Evolutionary conservation across 2,113 vertebrate genomes (phyloP).

Genomic region (Recurvirostra avosetta): DNA sequence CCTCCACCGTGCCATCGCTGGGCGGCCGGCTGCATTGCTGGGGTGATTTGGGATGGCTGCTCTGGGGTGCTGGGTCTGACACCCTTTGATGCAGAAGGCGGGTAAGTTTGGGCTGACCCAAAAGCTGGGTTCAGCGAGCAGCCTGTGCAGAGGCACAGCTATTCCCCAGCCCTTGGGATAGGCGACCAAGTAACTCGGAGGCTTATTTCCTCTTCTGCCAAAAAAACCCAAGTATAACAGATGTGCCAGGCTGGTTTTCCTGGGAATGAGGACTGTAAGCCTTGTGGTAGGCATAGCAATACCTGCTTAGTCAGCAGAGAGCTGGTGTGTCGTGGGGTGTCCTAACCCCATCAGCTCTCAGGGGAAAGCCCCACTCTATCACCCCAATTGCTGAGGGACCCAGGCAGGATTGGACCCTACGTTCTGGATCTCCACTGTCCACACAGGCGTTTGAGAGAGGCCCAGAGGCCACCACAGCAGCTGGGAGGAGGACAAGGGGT

Average conservation of each 20-base stretch:
- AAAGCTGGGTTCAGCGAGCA: not conserved
- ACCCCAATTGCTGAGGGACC: not conserved
- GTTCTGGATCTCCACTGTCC: not conserved
- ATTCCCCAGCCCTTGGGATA: not conserved
- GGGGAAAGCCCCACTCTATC: not conserved
- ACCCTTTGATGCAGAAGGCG: not conserved
- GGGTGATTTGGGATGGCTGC: not conserved
- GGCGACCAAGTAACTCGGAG: not conserved
- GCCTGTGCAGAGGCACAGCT: not conserved
- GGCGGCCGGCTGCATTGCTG: not conserved
- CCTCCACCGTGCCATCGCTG: not conserved
- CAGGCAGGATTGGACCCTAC: not conserved
- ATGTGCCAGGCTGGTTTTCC: not conserved
- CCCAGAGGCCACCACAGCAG: not conserved
- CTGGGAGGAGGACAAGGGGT: not conserved
- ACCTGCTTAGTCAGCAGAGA: not conserved
- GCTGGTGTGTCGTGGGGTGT: not conserved
- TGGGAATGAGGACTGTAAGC: not conserved
- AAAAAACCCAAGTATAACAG: fast-evolving
- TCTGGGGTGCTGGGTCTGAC: not conserved
- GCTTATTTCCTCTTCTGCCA: not conserved
- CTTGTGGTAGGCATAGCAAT: not conserved
- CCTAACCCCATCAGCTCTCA: not conserved
- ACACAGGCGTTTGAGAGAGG: not conserved
- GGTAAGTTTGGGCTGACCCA: not conserved